Evolutionary conservation across 2,113 vertebrate genomes (phyloP), one percentile per base, ranked within the genome.

Genomic region (Nibea albiflora): DNA sequence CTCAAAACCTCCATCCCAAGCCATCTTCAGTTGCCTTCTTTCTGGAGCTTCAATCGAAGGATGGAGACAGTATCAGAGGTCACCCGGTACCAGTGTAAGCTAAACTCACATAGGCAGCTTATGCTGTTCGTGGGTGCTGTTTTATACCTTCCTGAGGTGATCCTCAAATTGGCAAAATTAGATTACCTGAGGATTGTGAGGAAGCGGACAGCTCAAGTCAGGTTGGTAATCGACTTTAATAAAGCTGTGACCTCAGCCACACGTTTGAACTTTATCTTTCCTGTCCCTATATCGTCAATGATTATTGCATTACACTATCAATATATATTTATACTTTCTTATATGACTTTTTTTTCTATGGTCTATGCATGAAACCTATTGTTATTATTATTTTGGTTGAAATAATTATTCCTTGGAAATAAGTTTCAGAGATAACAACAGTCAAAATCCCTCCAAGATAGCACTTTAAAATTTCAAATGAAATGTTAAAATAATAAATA

Each of bases 161-260:
- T 78, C 80, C 79, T 66, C 46, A 89, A 81, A 87, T 75, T 85
- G 76, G 60, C 20, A 69, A 73, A 86, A 87, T 87, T 69, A 87
- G 88, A 87, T 89, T 89, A 90, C 28, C 16, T 28, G 68, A 26
- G 75, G 86, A 89, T 85, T 85, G 24, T 31, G 44, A 78, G 76
- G 68, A 84, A 84, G 67, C 17, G 35, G 39, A 66, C 46, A 77
- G 85, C 53, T 87, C 49, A 74, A 39, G 74, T 46, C 60, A 16
- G 24, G 62, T 52, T 54, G 57, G 68, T 85, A 88, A 86, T 84
- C 74, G 63, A 80, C 81, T 80, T 82, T 74, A 42, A 81, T 39
- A 9, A 74, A 82, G 39, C 24, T 46, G 53, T 63, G 65, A 76
- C 75, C 71, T 70, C 7, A 3, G 31, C 24, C 7, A 28, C 28